Conservation (phyloP, 1,140 invertebrate genomes). For the Drosophila paulistorum region DNA sequence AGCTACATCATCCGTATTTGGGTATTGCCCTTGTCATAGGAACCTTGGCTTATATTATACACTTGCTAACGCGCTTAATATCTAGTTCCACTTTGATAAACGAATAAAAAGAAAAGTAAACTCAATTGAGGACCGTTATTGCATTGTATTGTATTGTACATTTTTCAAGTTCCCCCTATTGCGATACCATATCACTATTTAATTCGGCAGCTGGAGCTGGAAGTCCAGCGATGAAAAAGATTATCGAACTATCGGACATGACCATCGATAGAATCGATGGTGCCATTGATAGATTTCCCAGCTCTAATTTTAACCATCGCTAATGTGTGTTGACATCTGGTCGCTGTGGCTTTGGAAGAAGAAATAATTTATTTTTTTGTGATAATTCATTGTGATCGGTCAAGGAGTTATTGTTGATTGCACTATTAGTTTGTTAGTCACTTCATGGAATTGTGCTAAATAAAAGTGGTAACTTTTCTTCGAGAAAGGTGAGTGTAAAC, state of each 20-base stretch:
- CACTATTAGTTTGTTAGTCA: constrained; percentile 32
- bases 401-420: constrained; percentile 6
- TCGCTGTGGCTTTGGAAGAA: constrained; percentile 55
- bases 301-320: neutral
- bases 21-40: constrained; percentile 43
- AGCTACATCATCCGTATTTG: constrained; percentile 35
- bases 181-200: too few relatives aligned
- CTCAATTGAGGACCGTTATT: too few relatives aligned
- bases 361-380: constrained; percentile 54
- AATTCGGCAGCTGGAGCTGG: too few relatives aligned
- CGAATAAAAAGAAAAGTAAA: constrained; percentile 30
- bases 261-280: neutral
- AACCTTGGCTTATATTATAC: constrained; percentile 46
- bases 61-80: constrained; percentile 35
- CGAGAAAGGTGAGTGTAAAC: constrained; percentile 57
- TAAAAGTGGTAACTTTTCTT: constrained; percentile 38
- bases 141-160: too few relatives aligned
- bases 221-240: too few relatives aligned
- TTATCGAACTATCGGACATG: too few relatives aligned
- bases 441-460: constrained; percentile 65
- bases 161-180: too few relatives aligned
- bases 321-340: constrained; percentile 66
- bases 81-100: constrained; percentile 9
- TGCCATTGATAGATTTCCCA: too few relatives aligned
- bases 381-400: constrained; percentile 73